Evolutionary conservation across 2,113 vertebrate genomes (phyloP), one percentile per base, ranked within the genome.

Genomic region (Gracilinanus agilis): DNA sequence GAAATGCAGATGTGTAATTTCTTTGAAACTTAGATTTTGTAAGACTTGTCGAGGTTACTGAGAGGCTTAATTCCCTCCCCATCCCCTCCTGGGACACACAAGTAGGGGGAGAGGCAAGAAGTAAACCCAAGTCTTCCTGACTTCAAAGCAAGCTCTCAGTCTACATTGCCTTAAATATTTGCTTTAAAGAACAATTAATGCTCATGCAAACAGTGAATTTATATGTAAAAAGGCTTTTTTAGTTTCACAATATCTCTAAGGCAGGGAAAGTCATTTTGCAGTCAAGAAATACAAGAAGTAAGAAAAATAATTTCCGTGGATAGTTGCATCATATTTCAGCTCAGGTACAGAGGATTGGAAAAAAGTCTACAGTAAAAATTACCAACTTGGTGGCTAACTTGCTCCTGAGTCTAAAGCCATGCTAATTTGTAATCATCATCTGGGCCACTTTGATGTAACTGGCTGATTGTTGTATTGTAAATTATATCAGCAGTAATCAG

Each of bases 401-500:
- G n/a, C 67, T 40, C n/a, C 67, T 83, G 7, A 40, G n/a, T 83
- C 4, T 40, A 23, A 83, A 83, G n/a, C 6, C n/a, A 40, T 83
- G n/a, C n/a, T 83, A 40, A 40, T 83, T 19, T 83, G 67, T 83
- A 83, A 83, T 83, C 67, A 75, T 75, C 61, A 83, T 83, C 67
- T 83, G 67, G 67, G 67, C 5, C n/a, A 83, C 67, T 83, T 40
- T 40, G 67, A 21, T 40, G 19, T 83, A 83, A 83, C 40, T 83
- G 67, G 67, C n/a, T 83, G 67, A 83, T 83, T 83, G 67, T 83
- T 83, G 67, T 40, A 23, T n/a, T 83, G 67, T 83, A 83, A 83
- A 83, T 83, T 83, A n/a, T 34, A 83, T 83, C n/a, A 83, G n/a
- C 67, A 83, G 67, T 83, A 83, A 83, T 83, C 67, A 83, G 34